phyloP scores from a whole-genome alignment of 2,888 invertebrate genomes.

The Pollenia amentaria region DNA sequence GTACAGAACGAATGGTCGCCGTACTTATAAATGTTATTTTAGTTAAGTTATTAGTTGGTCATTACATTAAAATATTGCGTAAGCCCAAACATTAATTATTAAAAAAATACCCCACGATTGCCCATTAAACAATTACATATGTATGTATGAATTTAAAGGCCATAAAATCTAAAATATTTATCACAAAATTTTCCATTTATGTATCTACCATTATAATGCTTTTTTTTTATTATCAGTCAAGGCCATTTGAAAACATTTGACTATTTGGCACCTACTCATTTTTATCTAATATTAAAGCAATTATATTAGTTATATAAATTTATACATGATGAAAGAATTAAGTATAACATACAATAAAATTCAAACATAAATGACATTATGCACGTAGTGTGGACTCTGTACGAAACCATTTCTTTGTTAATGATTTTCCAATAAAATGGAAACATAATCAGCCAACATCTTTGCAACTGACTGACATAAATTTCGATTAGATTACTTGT shows the following conservation, averaged over 20 bases:
- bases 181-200: not conserved
- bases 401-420: too few relatives aligned
- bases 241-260: not conserved
- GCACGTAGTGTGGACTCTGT: too few relatives aligned
- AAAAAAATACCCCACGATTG: not conserved
- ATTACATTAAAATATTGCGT: too few relatives aligned
- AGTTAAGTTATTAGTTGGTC: too few relatives aligned
- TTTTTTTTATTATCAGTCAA: constrained; percentile 7
- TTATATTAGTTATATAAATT: not conserved
- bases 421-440: too few relatives aligned
- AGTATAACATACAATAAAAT: not conserved
- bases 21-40: too few relatives aligned
- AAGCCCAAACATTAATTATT: too few relatives aligned
- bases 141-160: not conserved
- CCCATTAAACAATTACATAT: not conserved
- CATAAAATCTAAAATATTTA: not conserved
- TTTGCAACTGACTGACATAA: constrained; percentile 5
- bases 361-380: not conserved
- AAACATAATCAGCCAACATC: too few relatives aligned
- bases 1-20: too few relatives aligned
- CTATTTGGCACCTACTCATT: not conserved
- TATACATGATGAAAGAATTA: not conserved
- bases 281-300: not conserved
- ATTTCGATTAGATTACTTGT: constrained; percentile 48
- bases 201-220: not conserved